phyloP scores from a whole-genome alignment of 2,797 vertebrate genomes.

The Staurois parvus region DNA sequence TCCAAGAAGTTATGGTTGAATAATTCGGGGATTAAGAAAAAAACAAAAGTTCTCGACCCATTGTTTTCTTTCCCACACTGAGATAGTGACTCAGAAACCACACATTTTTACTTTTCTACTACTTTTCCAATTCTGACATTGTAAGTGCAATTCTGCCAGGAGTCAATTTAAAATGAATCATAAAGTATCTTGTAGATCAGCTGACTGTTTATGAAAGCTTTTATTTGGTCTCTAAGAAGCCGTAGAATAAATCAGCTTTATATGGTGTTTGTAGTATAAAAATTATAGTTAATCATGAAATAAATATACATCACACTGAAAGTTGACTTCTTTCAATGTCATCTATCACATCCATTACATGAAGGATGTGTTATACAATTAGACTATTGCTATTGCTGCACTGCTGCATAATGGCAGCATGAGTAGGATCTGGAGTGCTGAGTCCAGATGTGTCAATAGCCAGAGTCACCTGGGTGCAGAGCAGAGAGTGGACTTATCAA shows the following conservation, averaged over 20 bases:
- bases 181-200: not conserved
- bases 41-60: not conserved
- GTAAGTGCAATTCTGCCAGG: not conserved
- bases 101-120: not conserved
- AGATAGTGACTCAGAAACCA: conserved; percentile 25
- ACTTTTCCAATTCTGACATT: not conserved
- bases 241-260: not conserved
- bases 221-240: not conserved
- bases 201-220: not conserved
- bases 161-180: conserved; percentile 15
- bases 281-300: not conserved
- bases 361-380: no score
- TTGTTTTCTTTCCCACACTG: conserved; percentile 22
- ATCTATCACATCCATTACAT: no score
- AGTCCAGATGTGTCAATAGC: no score
- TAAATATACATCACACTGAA: not conserved
- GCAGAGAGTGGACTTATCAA: no score
- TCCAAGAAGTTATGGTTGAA: not conserved
- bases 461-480: no score
- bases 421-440: no score
- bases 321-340: not conserved
- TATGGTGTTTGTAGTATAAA: not conserved
- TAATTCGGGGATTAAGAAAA: not conserved
- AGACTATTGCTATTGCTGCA: no score
- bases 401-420: no score